Evolutionary conservation across 2,113 vertebrate species (phyloP).

Genomic region (Platanista minor): DNA sequence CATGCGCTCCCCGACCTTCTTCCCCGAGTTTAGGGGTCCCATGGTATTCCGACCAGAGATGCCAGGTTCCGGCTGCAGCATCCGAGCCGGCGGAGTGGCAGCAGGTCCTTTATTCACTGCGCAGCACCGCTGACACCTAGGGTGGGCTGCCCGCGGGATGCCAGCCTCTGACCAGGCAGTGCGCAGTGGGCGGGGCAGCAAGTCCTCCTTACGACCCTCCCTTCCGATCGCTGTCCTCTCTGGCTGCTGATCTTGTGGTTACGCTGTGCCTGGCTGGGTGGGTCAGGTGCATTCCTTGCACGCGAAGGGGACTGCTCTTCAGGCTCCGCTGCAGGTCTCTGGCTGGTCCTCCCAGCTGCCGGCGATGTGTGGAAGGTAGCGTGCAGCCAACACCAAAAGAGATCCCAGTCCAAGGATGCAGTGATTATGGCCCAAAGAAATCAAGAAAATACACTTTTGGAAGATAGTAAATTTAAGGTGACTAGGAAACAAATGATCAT

Average conservation of each 20-base stretch:
- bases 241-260: accelerated
- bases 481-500: background rate
- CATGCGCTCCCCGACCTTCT: background rate
- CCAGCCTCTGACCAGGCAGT: accelerated
- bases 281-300: background rate
- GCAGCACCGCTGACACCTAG: accelerated
- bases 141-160: accelerated
- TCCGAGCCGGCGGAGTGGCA: accelerated
- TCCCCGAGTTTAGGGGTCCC: accelerated
- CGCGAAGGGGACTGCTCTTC: accelerated
- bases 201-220: background rate
- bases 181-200: background rate
- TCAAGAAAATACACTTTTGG: background rate
- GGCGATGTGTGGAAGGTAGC: background rate
- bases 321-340: background rate
- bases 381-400: background rate
- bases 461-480: background rate
- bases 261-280: accelerated
- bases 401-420: background rate
- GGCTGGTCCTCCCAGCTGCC: background rate
- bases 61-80: background rate
- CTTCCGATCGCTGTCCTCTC: background rate
- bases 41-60: background rate
- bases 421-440: background rate
- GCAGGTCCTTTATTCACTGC: background rate